Base-by-base conservation (phyloP, 2,888 invertebrate species). In the Drosophila mercatorum region DNA sequence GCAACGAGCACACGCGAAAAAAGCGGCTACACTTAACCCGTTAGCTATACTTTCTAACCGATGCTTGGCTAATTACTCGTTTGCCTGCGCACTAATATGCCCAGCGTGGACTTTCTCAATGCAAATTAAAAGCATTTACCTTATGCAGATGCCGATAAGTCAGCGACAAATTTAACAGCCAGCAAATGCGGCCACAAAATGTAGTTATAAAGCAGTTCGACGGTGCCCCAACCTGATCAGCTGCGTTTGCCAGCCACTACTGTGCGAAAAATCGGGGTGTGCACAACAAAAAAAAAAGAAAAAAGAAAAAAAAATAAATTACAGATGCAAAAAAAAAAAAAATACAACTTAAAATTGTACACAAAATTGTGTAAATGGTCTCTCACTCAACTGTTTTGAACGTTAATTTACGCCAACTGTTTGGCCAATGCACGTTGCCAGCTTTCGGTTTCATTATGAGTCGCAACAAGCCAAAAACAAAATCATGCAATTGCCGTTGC, bases 381-480 rank as follows among this genome's bases (percentile, higher is more conserved):
- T 70, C 52, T 69, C 62, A 61, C 47, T 67, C 69, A 69, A 70
- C 51, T 72, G 59, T 74, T 83, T 76, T 77, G 57, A 71, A 82
- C 89, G 70, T 84, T 84, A 89, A 84, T 84, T 84, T 89, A 88
- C 84, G 83, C 89, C 83, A 84, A 88, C 83, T 67, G 61, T 70
- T 78, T 71, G 78, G 77, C 69, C 75, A 58, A 68, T 68, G 61
- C 43, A 56, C 70, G 82, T 60, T 80, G 71, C 49, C 70, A 72
- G 89, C 88, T 84, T 84, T 84, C 84, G 65, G 89, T 84, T 84
- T 84, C 88, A 88, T 88, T 84, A 84, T 84, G 83, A 89, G 63
- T 74, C 56, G 71, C 41, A 69, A 60, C 60, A 61, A 60, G 46
- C 55, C 60, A 51, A 73, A 88, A 85, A 81, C 36, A 52, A 53